Conservation (phyloP, 1,140 invertebrate genomes). For the Nasonia longicornis region DNA sequence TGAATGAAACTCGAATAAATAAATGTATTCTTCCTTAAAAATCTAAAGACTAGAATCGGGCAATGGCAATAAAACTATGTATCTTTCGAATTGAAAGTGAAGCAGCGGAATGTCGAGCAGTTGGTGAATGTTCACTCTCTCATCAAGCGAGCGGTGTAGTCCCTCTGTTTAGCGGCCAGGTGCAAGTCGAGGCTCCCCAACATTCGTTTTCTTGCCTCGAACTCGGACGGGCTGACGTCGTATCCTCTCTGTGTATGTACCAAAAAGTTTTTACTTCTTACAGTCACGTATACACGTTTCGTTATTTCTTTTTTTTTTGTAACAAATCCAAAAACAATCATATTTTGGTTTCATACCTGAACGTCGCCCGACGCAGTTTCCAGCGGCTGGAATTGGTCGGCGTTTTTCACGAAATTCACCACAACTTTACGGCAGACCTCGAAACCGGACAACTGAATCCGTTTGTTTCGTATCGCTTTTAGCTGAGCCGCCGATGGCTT, state of each 20-base stretch:
- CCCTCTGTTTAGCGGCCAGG: constrained; percentile 62
- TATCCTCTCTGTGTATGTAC: constrained; percentile 27
- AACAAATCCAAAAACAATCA: no score
- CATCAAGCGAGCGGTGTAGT: constrained; percentile 64
- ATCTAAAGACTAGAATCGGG: constrained; percentile 26
- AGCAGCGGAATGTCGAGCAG: background rate
- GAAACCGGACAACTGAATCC: constrained; percentile 63
- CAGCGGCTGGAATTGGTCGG: constrained; percentile 28
- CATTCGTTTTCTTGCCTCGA: constrained; percentile 55
- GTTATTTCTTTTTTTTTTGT: background rate
- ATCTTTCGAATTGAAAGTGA: background rate
- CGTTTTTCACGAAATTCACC: constrained; percentile 60
- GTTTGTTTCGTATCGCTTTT: constrained; percentile 56
- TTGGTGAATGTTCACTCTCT: constrained; percentile 51
- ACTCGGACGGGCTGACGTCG: constrained; percentile 7
- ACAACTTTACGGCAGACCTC: constrained; percentile 62
- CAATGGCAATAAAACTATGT: constrained; percentile 1
- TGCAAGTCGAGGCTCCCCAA: constrained; percentile 62
- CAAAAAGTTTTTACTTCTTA: background rate
- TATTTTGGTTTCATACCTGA: background rate
- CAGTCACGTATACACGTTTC: no score
- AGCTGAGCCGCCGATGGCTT: constrained; percentile 50
- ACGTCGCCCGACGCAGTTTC: background rate
- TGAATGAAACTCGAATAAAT: no score
- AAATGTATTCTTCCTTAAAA: no score